Percentiles rank a stretch among this genome's conserved stretches.
phyloP scores from a whole-genome alignment of 2,797 vertebrate species.

The Nyctalus aviator region DNA sequence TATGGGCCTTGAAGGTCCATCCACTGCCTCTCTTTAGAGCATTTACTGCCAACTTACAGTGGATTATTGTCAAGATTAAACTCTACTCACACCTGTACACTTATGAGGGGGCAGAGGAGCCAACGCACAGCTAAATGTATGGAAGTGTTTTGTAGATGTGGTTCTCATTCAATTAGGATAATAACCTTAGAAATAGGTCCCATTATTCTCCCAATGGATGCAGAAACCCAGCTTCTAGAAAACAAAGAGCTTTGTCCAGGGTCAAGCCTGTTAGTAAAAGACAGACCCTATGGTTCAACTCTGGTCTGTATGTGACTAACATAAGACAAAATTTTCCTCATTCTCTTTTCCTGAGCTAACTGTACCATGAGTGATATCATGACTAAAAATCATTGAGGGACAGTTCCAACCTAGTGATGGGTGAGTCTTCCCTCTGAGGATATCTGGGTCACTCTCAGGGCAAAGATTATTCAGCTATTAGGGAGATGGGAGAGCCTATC shows the following conservation, averaged over 20 bases:
- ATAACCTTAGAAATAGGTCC: background rate
- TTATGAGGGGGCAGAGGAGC: background rate
- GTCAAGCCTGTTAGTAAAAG: background rate
- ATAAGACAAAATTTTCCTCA: background rate
- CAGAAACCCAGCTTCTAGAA: background rate
- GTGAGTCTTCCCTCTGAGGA: background rate
- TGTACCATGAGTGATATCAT: background rate
- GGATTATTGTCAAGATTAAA: background rate
- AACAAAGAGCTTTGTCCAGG: background rate
- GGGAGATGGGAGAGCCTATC: background rate
- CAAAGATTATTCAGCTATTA: background rate
- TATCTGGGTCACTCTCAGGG: background rate
- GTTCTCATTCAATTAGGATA: background rate
- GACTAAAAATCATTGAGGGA: background rate
- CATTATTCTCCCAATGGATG: background rate
- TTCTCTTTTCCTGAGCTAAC: slow-evolving; percentile 20
- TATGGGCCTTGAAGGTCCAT: background rate
- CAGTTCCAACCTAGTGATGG: background rate
- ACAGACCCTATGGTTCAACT: background rate
- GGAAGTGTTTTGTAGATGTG: background rate
- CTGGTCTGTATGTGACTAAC: background rate
- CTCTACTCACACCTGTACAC: background rate
- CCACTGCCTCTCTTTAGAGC: background rate
- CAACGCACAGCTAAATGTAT: background rate
- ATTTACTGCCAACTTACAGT: background rate